Percentiles rank a stretch among this genome's conserved stretches.
These are phyloP conservation scores for Drosophila persimilis DNA, from an alignment of 1,140 invertebrate species.

Conservation along the genomic window DNA sequence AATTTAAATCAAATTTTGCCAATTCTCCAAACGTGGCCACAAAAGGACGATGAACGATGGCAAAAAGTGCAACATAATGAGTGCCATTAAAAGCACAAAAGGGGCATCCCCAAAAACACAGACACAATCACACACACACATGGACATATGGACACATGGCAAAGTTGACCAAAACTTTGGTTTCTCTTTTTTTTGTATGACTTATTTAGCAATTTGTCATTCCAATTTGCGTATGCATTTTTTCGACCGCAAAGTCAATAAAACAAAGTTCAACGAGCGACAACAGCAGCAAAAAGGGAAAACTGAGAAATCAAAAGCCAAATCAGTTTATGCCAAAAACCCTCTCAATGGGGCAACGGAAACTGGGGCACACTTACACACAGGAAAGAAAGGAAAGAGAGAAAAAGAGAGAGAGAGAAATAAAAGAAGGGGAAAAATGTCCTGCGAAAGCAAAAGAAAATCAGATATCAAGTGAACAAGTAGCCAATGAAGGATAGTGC, in stretches of 20 bases:
- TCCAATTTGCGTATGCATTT: constrained; percentile 44
- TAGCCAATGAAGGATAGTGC: constrained; percentile 66
- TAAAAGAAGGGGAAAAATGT: not conserved
- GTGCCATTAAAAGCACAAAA: constrained; percentile 54
- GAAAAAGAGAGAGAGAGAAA: constrained; percentile 1
- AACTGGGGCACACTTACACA: constrained; percentile 15
- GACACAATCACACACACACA: constrained; percentile 6
- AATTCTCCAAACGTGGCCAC: constrained; percentile 23
- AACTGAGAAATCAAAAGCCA: constrained; percentile 35
- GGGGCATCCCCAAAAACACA: constrained; percentile 2
- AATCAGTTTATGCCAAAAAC: constrained; percentile 60
- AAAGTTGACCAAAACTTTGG: constrained; percentile 16
- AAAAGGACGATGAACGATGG: constrained; percentile 12
- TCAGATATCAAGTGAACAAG: constrained; percentile 49
- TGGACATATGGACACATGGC: constrained; percentile 17
- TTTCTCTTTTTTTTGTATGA: constrained; percentile 22
- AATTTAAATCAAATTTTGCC: constrained; percentile 67
- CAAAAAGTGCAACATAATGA: constrained; percentile 61
- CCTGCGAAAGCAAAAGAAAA: constrained; percentile 10
- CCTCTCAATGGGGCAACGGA: constrained; percentile 31
- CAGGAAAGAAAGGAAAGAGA: not conserved
- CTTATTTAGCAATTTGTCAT: constrained; percentile 69
- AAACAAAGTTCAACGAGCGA: constrained; percentile 52
- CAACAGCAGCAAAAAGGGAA: constrained; percentile 22
- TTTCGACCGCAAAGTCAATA: constrained; percentile 65